Conservation (phyloP, 2,113 vertebrate genomes). For the Bubo blakistoni region DNA sequence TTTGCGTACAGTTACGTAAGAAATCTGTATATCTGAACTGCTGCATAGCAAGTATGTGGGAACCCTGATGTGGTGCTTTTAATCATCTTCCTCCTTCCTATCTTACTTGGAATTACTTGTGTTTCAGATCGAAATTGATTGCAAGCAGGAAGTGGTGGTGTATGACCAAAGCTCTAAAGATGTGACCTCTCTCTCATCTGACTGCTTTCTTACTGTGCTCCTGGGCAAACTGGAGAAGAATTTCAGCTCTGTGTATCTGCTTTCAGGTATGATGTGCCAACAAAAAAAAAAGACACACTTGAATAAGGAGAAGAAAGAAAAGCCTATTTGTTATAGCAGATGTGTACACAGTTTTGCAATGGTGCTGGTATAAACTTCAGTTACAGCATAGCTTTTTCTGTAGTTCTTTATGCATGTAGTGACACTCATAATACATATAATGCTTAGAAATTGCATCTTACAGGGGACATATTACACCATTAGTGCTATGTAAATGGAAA, state of each 20-base stretch:
- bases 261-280: conserved; percentile 81
- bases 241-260: conserved; percentile 87
- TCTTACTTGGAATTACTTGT: background rate
- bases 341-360: background rate
- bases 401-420: background rate
- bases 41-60: background rate
- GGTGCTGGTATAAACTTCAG: background rate
- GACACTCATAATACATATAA: background rate
- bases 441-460: background rate
- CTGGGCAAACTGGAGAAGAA: conserved; percentile 90
- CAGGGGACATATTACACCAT: background rate
- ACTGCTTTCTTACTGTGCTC: conserved; percentile 90
- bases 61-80: background rate
- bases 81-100: background rate
- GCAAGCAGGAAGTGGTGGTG: conserved; percentile 86
- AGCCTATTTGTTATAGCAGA: background rate
- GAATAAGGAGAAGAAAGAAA: background rate
- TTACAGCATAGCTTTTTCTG: background rate
- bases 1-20: background rate
- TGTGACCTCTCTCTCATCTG: conserved; percentile 76
- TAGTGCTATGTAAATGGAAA: background rate
- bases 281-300: background rate
- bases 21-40: background rate
- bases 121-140: conserved; percentile 83
- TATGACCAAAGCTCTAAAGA: conserved; percentile 91